phyloP scores from a whole-genome alignment of 1,140 invertebrate genomes.

The Drosophila carrolli region DNA sequence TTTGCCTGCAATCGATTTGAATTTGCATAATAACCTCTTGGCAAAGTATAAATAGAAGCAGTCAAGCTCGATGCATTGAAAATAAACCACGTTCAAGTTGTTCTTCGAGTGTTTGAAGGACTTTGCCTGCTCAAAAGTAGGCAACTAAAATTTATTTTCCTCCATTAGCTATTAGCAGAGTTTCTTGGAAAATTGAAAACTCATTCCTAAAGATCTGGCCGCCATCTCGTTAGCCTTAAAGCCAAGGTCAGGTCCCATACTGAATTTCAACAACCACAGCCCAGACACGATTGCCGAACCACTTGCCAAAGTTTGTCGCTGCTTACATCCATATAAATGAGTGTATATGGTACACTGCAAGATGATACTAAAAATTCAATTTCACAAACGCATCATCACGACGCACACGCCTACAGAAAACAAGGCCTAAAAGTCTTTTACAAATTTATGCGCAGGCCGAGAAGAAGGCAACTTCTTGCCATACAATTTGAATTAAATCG shows the following conservation, averaged over 20 bases:
- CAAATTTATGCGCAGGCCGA: constrained; percentile 65
- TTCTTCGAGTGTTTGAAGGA: constrained; percentile 26
- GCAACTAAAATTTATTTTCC: constrained; percentile 22
- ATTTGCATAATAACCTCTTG: constrained; percentile 56
- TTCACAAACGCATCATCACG: constrained; percentile 43
- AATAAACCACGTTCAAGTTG: constrained; percentile 6
- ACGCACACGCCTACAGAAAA: constrained; percentile 16
- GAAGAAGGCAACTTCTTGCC: constrained; percentile 27
- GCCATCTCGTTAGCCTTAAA: constrained; percentile 7
- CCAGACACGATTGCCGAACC: constrained; percentile 22
- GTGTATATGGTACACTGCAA: constrained; percentile 4
- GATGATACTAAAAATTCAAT: constrained; percentile 64
- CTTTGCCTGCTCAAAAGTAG: constrained; percentile 11
- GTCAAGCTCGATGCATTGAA: constrained; percentile 20
- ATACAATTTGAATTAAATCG: constrained; percentile 55
- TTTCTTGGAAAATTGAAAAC: constrained; percentile 33
- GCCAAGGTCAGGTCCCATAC: constrained; percentile 29
- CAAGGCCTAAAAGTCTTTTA: constrained; percentile 37
- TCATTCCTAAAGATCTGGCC: constrained; percentile 17
- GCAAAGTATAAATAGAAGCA: constrained; percentile 30
- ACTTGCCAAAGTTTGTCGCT: constrained; percentile 42
- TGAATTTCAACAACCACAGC: constrained; percentile 36
- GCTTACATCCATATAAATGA: constrained; percentile 17
- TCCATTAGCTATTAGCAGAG: constrained; percentile 4
- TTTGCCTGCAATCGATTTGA: constrained; percentile 43